Evolutionary conservation across 2,797 vertebrate species (phyloP).

Genomic region (Meriones psammophilus): DNA sequence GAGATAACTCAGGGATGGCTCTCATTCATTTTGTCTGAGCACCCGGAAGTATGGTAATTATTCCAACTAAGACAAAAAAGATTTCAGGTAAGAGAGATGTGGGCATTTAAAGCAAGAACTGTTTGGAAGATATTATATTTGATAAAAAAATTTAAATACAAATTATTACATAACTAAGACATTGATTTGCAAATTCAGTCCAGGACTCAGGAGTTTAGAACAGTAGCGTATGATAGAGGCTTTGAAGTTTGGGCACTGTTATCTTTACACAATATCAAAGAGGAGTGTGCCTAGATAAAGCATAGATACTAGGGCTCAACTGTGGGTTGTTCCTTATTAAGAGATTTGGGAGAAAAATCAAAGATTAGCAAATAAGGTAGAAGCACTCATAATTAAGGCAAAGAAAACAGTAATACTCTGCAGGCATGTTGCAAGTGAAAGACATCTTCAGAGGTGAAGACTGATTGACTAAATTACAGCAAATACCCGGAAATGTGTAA

Average conservation of each 20-base stretch:
- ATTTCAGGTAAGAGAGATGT: not conserved
- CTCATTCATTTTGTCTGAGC: not conserved
- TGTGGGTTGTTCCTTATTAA: not conserved
- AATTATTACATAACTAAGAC: slow-evolving; percentile 1
- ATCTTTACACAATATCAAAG: not conserved
- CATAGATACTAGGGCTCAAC: not conserved
- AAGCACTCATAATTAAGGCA: not conserved
- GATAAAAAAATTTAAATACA: not conserved
- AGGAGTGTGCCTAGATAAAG: not conserved
- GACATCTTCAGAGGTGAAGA: not conserved
- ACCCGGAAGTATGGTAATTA: not conserved
- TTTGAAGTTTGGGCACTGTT: not conserved
- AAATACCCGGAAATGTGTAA: not conserved
- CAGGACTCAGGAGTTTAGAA: not conserved
- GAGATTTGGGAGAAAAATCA: not conserved
- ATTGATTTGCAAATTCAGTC: not conserved
- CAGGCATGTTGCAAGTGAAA: not conserved
- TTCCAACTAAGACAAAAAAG: slow-evolving; percentile 18
- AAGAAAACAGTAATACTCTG: not conserved
- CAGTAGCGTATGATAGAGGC: not conserved
- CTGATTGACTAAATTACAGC: not conserved
- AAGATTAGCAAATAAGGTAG: not conserved
- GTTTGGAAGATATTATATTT: slow-evolving; percentile 35
- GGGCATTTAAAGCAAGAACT: not conserved
- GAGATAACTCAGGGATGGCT: not conserved